These are phyloP conservation scores for Oligia latruncula DNA, from an alignment of 2,888 invertebrate genomes.

Conservation along the genomic window DNA sequence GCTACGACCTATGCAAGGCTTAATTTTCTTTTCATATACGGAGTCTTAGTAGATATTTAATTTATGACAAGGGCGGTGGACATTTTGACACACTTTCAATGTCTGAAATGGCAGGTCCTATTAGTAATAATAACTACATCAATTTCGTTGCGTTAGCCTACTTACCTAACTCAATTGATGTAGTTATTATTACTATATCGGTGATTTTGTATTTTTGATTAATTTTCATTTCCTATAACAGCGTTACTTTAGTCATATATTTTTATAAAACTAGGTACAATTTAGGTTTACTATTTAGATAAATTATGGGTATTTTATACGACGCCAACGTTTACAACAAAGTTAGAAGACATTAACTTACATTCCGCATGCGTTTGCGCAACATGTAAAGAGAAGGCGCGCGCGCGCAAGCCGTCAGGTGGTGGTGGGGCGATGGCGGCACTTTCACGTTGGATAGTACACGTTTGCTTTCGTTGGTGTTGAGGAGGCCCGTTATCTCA, in stretches of 20 bases:
- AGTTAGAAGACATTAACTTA: constrained; percentile 73
- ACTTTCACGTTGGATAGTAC: constrained; percentile 86
- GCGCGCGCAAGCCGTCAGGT: constrained; percentile 62
- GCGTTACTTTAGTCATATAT: not conserved
- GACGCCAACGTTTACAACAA: constrained; percentile 44
- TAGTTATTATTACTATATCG: too few relatives aligned
- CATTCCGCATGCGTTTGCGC: constrained; percentile 85
- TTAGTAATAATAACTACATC: constrained; percentile 60
- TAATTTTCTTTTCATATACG: not conserved
- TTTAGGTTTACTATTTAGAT: not conserved
- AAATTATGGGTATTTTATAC: constrained; percentile 23
- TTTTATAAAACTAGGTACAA: too few relatives aligned
- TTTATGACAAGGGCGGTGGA: not conserved
- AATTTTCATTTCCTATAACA: not conserved
- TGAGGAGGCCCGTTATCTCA: constrained; percentile 86
- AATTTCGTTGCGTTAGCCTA: not conserved
- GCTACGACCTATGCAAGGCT: not conserved
- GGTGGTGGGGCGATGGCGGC: constrained; percentile 73
- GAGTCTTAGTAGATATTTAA: constrained; percentile 10
- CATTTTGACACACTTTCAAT: constrained; percentile 54
- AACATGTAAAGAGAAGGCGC: constrained; percentile 86
- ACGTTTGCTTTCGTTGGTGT: constrained; percentile 88
- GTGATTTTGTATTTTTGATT: not conserved
- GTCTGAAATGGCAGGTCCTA: constrained; percentile 69
- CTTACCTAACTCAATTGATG: too few relatives aligned